phyloP scores from a whole-genome alignment of 2,113 vertebrate genomes.

The Myiopsitta monachus region DNA sequence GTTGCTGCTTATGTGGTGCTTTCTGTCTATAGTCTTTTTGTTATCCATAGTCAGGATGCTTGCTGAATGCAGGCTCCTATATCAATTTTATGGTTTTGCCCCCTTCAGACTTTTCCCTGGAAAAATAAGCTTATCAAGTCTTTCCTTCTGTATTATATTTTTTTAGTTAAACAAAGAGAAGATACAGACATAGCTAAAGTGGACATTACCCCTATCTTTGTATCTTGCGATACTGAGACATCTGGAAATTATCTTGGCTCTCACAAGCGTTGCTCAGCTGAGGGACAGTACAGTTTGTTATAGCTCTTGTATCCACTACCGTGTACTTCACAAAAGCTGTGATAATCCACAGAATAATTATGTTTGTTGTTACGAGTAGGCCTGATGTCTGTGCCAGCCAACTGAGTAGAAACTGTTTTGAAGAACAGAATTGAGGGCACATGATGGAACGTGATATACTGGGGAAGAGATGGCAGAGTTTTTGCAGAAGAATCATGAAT shows the following conservation, averaged over 20 bases:
- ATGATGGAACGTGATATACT: rapidly evolving
- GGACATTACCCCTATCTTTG: not conserved
- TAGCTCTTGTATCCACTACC: not conserved
- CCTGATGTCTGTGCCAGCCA: not conserved
- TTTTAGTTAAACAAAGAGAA: constrained; percentile 17
- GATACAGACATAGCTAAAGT: not conserved
- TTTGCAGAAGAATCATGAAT: not conserved
- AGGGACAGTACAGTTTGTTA: not conserved
- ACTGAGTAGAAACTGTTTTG: not conserved
- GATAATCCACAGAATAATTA: not conserved
- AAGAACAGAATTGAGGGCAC: not conserved
- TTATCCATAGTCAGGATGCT: not conserved
- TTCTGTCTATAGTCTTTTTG: not conserved
- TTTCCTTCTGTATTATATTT: not conserved
- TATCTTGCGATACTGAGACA: not conserved
- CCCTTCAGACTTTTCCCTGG: not conserved
- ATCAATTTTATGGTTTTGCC: not conserved
- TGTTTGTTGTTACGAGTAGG: not conserved
- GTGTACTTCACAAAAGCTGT: not conserved
- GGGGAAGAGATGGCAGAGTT: not conserved
- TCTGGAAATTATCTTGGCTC: constrained; percentile 30
- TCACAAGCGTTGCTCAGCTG: not conserved
- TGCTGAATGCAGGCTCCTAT: not conserved
- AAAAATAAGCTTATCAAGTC: constrained; percentile 36
- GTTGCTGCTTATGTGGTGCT: not conserved